Percentiles rank a stretch among this genome's conserved stretches.
These are phyloP conservation scores for Stichopus chloronotus DNA, from an alignment of 35 echinoderm and acorn worm genomes.

Conservation along the genomic window DNA sequence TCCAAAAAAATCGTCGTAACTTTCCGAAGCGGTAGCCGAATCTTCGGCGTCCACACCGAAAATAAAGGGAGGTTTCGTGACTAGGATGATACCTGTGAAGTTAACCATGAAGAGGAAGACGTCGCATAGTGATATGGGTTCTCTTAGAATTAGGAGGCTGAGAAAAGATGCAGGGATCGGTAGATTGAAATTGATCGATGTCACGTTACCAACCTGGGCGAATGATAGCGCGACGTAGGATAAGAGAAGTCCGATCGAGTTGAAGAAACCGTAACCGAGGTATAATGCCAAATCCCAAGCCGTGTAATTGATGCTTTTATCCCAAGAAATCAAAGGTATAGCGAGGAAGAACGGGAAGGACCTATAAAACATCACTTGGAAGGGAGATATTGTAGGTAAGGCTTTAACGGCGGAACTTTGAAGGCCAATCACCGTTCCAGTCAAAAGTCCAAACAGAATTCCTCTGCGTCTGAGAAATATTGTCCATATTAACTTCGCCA, in stretches of 20 bases:
- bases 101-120: neutral
- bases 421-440: neutral
- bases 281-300: neutral
- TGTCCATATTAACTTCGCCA: neutral
- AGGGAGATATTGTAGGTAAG: neutral
- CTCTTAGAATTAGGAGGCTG: neutral
- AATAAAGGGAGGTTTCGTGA: neutral
- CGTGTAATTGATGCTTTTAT: neutral
- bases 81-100: neutral
- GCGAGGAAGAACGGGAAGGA: constrained; percentile 4
- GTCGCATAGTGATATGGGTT: neutral
- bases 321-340: neutral
- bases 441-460: neutral
- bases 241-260: neutral
- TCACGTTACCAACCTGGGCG: constrained; percentile 3
- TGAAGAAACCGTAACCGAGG: neutral
- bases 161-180: constrained; percentile 4
- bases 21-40: neutral
- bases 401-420: neutral
- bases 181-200: neutral
- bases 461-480: neutral
- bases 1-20: neutral
- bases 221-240: neutral
- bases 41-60: neutral
- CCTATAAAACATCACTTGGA: constrained; percentile 19